Evolutionary conservation across 53 echinoderm and acorn worm species (phyloP).

Genomic region (Echinometra lucunter): DNA sequence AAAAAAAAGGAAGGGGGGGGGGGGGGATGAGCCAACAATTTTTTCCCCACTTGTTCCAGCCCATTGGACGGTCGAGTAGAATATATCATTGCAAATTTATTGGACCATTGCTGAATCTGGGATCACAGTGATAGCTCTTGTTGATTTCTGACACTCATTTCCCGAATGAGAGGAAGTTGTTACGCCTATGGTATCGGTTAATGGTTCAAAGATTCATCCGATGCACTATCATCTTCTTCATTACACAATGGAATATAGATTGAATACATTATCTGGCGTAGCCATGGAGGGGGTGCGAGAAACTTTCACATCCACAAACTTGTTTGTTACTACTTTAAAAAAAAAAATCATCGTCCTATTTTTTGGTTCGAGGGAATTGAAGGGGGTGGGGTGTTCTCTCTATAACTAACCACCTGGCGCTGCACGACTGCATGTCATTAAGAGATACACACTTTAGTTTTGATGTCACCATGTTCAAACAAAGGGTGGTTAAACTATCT

Average conservation of each 20-base stretch:
- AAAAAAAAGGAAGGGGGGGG: not conserved
- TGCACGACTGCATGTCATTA: too few relatives aligned
- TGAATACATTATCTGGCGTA: not conserved
- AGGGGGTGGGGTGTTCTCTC: too few relatives aligned
- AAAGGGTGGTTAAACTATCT: too few relatives aligned
- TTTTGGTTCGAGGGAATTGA: too few relatives aligned
- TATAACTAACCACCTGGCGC: too few relatives aligned
- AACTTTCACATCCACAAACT: too few relatives aligned
- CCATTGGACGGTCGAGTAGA: not conserved
- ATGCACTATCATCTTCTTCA: not conserved
- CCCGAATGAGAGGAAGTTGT: not conserved
- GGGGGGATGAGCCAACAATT: not conserved
- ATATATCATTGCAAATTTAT: not conserved
- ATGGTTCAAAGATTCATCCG: not conserved
- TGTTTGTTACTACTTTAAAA: too few relatives aligned
- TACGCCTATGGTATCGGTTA: not conserved
- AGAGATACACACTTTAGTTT: too few relatives aligned
- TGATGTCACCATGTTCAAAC: too few relatives aligned
- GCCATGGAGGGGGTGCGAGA: not conserved
- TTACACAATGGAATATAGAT: not conserved
- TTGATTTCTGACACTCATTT: not conserved
- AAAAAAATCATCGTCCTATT: too few relatives aligned
- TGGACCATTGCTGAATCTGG: not conserved
- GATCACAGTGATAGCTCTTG: not conserved
- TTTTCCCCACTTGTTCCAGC: not conserved